Base-by-base conservation (phyloP, 2,888 invertebrate species). In the Autographa pulchrina region DNA sequence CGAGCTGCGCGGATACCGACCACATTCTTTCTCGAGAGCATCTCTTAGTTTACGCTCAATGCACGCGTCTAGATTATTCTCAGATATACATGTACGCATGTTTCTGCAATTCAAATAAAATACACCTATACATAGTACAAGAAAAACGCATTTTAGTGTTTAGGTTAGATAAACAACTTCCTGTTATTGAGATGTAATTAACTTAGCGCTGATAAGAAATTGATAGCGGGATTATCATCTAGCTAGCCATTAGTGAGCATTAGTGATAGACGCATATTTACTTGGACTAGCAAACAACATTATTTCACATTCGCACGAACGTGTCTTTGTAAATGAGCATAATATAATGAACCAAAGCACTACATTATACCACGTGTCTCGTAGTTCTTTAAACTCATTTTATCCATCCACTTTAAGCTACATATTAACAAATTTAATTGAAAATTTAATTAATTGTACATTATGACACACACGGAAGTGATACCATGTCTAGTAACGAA, bases 61-160 rank as follows among this genome's bases (percentile, higher is more conserved):
- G 75, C 74, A 66, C 82, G 67, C 69, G 64, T 76, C 80, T 81
- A 79, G 80, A 83, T 74, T 72, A 62, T 85, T 86, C 81, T 74
- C 62, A 71, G 74, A 77, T 74, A 73, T 66, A 64, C 68, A 38
- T 43, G 54, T 62, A 25, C n/a, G 76, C 65, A 65, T 41, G 66
- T 64, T 71, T 14, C 63, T 35, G 9, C 43, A 65, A 35, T 52
- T 62, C 63, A 35, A 69, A 64, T 62, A 41, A 54, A 20, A 48
- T 48, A n/a, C 38, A 38, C 38, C 8, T 11, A 38, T 11, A 11
- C n/a, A 48, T 8, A 7, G 5, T 7, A 48, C 7, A 1, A 48
- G 43, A 48, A 48, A n/a, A 58, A 54, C 38, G 43, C 16, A 54
- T 32, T 38, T 54, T 52, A 35, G 60, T 60, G 35, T 32, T 65